Base-by-base conservation (phyloP, 1,140 invertebrate genomes). In the Drosophila repleta region DNA sequence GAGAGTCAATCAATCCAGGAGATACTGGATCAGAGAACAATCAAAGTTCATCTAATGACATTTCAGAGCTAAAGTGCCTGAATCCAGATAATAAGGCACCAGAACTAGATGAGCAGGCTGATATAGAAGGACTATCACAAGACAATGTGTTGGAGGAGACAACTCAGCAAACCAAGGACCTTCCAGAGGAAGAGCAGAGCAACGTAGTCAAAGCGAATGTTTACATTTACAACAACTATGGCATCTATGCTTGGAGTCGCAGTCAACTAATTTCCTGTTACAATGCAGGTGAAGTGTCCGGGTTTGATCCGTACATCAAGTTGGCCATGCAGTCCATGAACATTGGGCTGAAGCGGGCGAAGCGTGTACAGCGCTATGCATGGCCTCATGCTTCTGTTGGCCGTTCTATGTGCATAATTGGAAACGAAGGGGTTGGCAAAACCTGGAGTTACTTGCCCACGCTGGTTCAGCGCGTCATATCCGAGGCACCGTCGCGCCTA, bases 381-480 rank as follows among this genome's bases (percentile, higher is more conserved):
- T 90, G 90, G 90, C 68, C 76, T 0, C 84, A 89, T 53, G 26
- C 71, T 0, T 8, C 75, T 0, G 15, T 20, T 0, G 72, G 72
- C 0, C 74, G 76, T 7, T 74, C 79, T 4, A 10, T 90, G 13
- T 78, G 76, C 15, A 48, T 74, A 0, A 51, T 90, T 5, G 90
- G 80, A 10, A 63, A 78, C 3, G 29, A 68, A 3, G n/a, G 8
- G 3, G 24, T 11, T 0, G 90, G 90, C 11, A 90, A 90, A 69
- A 87, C 89, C 6, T 87, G 81, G 79, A 71, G 69, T 24, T 90
- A 81, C 21, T 26, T 90, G 39, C 89, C 89, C 3, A 48, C 52
- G 4, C 0, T 90, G 10, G 87, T 81, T 17, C 73, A 79, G 29
- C 51, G 69, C 0, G 24, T 65, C 2, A 13, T 62, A 8, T 18